These are phyloP conservation scores for Crocuta crocuta DNA, from an alignment of 2,113 vertebrate species.

Conservation along the genomic window DNA sequence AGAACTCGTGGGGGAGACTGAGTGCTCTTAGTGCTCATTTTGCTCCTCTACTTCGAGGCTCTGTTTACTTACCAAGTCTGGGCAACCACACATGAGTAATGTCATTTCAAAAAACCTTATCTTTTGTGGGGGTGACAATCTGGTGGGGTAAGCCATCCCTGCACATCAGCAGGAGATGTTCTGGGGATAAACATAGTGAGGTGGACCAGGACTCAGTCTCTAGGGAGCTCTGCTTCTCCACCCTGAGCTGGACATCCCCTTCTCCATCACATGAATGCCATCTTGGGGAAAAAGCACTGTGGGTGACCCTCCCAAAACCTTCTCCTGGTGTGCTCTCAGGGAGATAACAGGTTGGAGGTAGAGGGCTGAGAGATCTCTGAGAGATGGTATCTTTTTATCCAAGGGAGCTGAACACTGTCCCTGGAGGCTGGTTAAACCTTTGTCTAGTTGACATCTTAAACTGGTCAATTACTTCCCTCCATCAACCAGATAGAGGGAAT, in stretches of 20 bases:
- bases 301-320: neutral
- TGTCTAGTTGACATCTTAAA: neutral
- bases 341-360: neutral
- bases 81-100: neutral
- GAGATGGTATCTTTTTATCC: neutral
- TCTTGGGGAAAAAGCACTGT: neutral
- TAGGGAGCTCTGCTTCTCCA: neutral
- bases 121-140: too few species aligned
- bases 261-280: neutral
- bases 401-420: neutral
- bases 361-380: neutral
- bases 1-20: neutral
- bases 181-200: neutral
- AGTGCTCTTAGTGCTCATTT: neutral
- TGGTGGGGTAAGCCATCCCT: neutral
- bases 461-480: neutral
- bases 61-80: neutral
- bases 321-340: neutral
- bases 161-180: neutral
- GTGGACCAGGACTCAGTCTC: neutral
- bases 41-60: neutral
- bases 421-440: neutral
- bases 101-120: neutral
- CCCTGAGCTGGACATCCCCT: neutral
- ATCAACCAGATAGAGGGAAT: neutral